These are phyloP conservation scores for Oryzias javanicus DNA, from an alignment of 2,113 vertebrate genomes.

Conservation along the genomic window DNA sequence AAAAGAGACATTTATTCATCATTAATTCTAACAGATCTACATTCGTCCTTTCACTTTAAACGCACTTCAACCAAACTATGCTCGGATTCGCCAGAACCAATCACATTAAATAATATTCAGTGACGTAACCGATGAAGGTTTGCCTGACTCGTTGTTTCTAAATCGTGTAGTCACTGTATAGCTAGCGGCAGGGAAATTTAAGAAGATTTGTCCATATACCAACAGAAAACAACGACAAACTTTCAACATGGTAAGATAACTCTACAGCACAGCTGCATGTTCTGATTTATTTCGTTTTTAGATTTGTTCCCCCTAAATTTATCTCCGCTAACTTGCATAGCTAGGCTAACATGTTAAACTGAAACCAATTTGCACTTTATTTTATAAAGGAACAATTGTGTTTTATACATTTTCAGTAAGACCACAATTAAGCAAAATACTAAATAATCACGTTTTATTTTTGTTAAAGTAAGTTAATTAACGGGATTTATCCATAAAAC, in stretches of 20 bases:
- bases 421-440: too few relatives aligned
- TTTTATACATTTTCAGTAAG: too few relatives aligned
- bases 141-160: constrained; percentile 34
- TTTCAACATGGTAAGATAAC: constrained; percentile 61
- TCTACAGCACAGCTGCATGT: too few relatives aligned
- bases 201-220: neutral
- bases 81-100: constrained; percentile 27
- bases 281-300: too few relatives aligned
- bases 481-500: too few relatives aligned
- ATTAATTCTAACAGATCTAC: neutral
- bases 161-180: constrained; percentile 75
- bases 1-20: too few relatives aligned
- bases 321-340: too few relatives aligned
- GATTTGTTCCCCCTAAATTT: neutral
- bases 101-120: fast-evolving
- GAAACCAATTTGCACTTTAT: too few relatives aligned
- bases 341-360: constrained; percentile 24
- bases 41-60: constrained; percentile 50
- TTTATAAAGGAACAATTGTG: too few relatives aligned
- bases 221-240: neutral
- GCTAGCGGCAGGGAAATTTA: constrained; percentile 4
- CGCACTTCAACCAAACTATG: constrained; percentile 54
- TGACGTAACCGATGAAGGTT: constrained; percentile 1
- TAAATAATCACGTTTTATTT: too few relatives aligned
- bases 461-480: too few relatives aligned